Percentiles rank a stretch among this genome's conserved stretches.
phyloP scores from a whole-genome alignment of 1,140 invertebrate species.

The Chironomus striatipennis region DNA sequence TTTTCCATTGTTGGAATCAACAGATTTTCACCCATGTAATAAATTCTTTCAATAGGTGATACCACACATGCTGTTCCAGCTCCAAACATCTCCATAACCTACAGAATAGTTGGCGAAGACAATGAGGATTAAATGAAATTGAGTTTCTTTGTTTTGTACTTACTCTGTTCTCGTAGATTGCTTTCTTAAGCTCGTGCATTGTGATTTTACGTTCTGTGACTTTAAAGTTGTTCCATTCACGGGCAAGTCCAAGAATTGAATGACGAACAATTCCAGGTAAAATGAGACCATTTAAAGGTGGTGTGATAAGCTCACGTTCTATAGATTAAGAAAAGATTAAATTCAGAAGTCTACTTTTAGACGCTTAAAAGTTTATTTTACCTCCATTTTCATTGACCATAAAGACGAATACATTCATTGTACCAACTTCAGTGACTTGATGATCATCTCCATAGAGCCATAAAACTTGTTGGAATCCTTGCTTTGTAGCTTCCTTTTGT shows the following conservation, averaged over 20 bases:
- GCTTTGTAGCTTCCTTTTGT: constrained; percentile 65
- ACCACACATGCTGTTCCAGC: constrained; percentile 89
- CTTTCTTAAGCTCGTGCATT: constrained; percentile 72
- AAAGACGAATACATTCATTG: constrained; percentile 97
- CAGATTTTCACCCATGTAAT: constrained; percentile 56
- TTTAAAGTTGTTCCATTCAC: constrained; percentile 80
- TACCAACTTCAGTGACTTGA: constrained; percentile 93
- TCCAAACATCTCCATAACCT: constrained; percentile 91
- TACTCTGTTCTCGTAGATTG: constrained; percentile 75
- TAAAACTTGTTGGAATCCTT: constrained; percentile 89
- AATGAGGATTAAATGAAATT: not conserved
- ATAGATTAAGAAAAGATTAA: constrained; percentile 31
- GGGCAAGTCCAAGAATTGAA: constrained; percentile 73
- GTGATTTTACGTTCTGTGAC: constrained; percentile 76
- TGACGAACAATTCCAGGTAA: constrained; percentile 88
- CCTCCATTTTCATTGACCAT: constrained; percentile 85
- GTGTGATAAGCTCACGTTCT: constrained; percentile 90
- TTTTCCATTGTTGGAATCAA: constrained; percentile 69
- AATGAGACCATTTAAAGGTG: constrained; percentile 85
- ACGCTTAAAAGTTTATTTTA: constrained; percentile 36
- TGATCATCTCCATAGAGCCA: constrained; percentile 95
- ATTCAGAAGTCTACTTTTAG: constrained; percentile 26
- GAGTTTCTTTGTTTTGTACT: constrained; percentile 35
- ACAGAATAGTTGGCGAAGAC: constrained; percentile 29
- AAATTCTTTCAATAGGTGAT: constrained; percentile 76